These are phyloP conservation scores for Sturnus vulgaris DNA, from an alignment of 2,113 vertebrate species.

Conservation along the genomic window DNA sequence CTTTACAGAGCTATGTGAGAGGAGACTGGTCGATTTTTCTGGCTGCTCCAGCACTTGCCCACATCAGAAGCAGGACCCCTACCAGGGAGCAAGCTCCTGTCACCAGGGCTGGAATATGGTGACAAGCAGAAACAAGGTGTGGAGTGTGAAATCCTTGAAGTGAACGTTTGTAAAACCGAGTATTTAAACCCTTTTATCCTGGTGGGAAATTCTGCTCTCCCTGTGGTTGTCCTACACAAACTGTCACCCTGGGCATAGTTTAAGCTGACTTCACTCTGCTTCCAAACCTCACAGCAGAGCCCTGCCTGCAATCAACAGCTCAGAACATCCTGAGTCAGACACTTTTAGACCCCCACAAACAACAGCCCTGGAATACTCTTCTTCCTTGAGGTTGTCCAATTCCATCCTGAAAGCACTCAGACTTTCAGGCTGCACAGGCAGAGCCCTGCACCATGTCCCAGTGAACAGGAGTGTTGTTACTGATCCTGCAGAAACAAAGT, in stretches of 20 bases:
- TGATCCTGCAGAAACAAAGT: not conserved
- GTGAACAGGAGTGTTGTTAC: not conserved
- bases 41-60: not conserved
- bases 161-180: not conserved
- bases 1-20: not conserved
- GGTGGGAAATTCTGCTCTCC: not conserved
- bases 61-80: not conserved
- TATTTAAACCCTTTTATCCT: not conserved
- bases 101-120: not conserved
- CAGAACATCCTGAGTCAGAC: not conserved
- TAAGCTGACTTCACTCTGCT: not conserved
- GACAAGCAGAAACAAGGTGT: not conserved
- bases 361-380: not conserved
- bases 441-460: not conserved
- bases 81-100: not conserved
- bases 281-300: not conserved
- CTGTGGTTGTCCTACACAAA: not conserved
- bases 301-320: not conserved
- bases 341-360: not conserved
- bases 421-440: not conserved
- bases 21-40: accelerated
- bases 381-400: not conserved
- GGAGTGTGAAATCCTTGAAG: not conserved
- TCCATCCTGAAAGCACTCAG: not conserved
- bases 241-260: not conserved